Percentiles rank a stretch among this genome's conserved stretches.
Evolutionary conservation across 1,140 invertebrate species (phyloP).

Genomic region (Drosophila micromelanica): DNA sequence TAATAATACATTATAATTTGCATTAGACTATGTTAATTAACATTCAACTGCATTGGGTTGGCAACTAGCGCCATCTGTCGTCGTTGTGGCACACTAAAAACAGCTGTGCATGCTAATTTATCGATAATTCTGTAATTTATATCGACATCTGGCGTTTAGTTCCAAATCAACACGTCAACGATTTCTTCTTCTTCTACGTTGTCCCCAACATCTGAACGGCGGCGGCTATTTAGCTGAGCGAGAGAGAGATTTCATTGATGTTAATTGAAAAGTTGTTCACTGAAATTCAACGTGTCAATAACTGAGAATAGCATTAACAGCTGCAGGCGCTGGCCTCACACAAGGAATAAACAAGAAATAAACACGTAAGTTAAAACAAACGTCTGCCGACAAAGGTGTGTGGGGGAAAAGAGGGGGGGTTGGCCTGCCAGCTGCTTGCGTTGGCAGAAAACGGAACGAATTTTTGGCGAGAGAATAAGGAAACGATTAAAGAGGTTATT

Average conservation of each 20-base stretch:
- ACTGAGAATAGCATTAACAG: not conserved
- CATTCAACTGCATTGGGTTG: constrained; percentile 9
- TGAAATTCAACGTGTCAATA: constrained; percentile 40
- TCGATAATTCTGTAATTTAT: constrained; percentile 13
- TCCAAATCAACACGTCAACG: constrained; percentile 76
- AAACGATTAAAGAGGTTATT: constrained; percentile 55
- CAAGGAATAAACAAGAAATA: not conserved
- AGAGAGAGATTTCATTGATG: constrained; percentile 31
- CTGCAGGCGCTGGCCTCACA: constrained; percentile 2
- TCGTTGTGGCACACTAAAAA: not conserved
- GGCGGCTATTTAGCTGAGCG: constrained; percentile 37
- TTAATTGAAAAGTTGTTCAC: constrained; percentile 17
- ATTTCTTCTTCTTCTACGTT: constrained; percentile 61
- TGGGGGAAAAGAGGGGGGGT: not conserved
- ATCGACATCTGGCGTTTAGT: constrained; percentile 37
- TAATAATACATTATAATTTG: not conserved
- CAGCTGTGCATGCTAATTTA: constrained; percentile 6
- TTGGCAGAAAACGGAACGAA: constrained; percentile 59
- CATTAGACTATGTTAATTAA: constrained; percentile 5
- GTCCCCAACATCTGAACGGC: constrained; percentile 43
- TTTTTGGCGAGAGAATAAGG: constrained; percentile 21
- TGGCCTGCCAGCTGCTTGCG: constrained; percentile 65
- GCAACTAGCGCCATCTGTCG: constrained; percentile 23
- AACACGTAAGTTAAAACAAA: constrained; percentile 28
- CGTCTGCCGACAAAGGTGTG: not conserved